Base-by-base conservation (phyloP, 2,888 invertebrate species). In the Athalia circularis region DNA sequence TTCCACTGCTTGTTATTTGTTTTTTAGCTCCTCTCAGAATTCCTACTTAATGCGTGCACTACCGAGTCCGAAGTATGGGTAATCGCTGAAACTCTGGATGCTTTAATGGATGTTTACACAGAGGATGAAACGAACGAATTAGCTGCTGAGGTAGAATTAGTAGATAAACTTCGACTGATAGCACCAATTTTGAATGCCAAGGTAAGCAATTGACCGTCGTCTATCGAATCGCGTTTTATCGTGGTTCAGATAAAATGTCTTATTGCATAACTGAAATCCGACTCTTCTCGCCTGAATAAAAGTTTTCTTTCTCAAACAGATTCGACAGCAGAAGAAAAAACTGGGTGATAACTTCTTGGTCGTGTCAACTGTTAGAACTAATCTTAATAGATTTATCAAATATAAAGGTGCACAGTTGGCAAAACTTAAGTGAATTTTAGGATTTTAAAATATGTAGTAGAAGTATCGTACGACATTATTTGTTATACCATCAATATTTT, bases 71-170 rank as follows among this genome's bases (percentile, higher is more conserved):
- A 94, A 80, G 92, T 94, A 6, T 95, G 95, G 94, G 93, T 95
- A 5, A 90, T 94, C 54, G 95, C 95, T 0, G 96, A 96, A 91
- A 93, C 94, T 4, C 87, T 96, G 59, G 96, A 96, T 86, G 93
- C 94, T 0, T 86, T 96, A 47, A 94, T 96, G 90, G 96, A 96
- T 86, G 92, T 96, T 82, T 96, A 95, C 89, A 93, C 94, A 0
- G 95, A 95, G 86, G 96, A 96, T 86, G 94, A 95, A 85, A 94
- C 94, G 78, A 94, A 95, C 87, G 86, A 86, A 29, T 89, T 95
- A 79, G 94, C 95, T 0, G 91, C 91, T 80, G 94, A 94, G 86
- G 91, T 95, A 13, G 92, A 93, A 81, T 91, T 96, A 72, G 92
- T 94, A 3, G 92, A 93, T n/a, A 94, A 93, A 85, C 89, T 95